Conservation (phyloP, 2,888 invertebrate genomes). For the Papilio gigon region DNA sequence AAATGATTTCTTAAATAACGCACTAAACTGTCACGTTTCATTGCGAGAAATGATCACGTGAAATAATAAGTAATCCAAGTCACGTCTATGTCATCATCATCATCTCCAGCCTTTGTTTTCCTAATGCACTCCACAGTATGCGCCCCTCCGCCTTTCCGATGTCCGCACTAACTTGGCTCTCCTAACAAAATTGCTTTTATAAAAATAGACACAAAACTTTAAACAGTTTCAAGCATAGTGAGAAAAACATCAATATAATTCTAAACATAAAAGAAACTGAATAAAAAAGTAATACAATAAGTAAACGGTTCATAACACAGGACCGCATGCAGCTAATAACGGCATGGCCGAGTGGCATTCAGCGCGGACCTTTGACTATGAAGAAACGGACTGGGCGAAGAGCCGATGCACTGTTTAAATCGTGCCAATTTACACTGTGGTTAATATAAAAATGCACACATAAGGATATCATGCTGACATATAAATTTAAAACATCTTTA, state of each 20-base stretch:
- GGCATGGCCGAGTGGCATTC: conserved; percentile 22
- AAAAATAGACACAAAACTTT: not conserved
- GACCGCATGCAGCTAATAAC: conserved; percentile 39
- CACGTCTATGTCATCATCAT: too few relatives aligned
- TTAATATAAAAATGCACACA: not conserved
- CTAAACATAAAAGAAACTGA: conserved; percentile 24
- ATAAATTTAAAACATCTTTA: not conserved
- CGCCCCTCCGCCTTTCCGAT: too few relatives aligned
- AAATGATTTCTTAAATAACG: too few relatives aligned
- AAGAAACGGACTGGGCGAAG: not conserved
- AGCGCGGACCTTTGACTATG: conserved; percentile 8
- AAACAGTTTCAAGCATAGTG: not conserved
- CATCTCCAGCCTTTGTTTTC: too few relatives aligned
- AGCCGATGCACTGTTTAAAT: not conserved
- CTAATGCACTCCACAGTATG: too few relatives aligned
- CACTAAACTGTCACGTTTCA: too few relatives aligned
- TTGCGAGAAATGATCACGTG: too few relatives aligned
- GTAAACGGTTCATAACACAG: conserved; percentile 29
- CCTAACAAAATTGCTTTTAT: too few relatives aligned
- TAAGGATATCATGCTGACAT: not conserved
- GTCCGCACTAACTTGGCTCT: too few relatives aligned
- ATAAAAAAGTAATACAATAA: conserved; percentile 32
- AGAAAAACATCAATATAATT: not conserved
- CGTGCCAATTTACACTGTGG: not conserved
- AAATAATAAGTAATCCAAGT: too few relatives aligned